Conservation (phyloP, 2,888 invertebrate species). For the Cephus runcator region DNA sequence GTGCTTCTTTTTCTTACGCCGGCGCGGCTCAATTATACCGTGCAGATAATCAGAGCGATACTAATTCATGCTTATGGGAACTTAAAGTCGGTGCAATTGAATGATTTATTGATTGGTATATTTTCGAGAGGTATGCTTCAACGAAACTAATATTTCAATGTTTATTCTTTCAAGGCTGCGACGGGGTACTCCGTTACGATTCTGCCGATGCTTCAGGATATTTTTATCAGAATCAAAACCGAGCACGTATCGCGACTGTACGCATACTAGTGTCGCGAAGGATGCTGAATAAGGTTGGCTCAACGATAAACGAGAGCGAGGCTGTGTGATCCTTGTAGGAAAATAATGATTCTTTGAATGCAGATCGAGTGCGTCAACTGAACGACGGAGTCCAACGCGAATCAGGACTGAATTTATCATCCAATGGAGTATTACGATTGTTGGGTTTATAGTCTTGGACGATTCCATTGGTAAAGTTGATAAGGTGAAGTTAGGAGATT, state of each 20-base stretch:
- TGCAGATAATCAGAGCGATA: constrained; percentile 35
- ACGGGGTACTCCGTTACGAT: not conserved
- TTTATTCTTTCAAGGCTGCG: not conserved
- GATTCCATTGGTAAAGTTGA: not conserved
- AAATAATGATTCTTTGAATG: constrained; percentile 35
- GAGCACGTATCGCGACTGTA: not conserved
- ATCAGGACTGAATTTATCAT: not conserved
- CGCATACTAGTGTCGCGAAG: not conserved
- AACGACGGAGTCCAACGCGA: not conserved
- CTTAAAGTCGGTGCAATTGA: not conserved
- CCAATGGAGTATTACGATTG: not conserved
- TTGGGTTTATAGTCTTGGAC: not conserved
- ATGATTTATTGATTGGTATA: not conserved
- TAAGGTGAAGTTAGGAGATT: not conserved
- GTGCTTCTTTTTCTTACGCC: not conserved
- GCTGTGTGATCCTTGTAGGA: constrained; percentile 50
- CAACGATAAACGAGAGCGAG: constrained; percentile 39
- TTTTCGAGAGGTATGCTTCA: not conserved
- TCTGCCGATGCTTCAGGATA: not conserved
- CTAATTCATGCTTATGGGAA: not conserved
- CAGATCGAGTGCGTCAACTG: not conserved
- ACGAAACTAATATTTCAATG: not conserved
- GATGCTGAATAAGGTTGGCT: not conserved
- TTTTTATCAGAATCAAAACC: not conserved
- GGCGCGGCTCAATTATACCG: constrained; percentile 38